Conservation (phyloP, 2,113 vertebrate genomes). For the Myocastor coypus region DNA sequence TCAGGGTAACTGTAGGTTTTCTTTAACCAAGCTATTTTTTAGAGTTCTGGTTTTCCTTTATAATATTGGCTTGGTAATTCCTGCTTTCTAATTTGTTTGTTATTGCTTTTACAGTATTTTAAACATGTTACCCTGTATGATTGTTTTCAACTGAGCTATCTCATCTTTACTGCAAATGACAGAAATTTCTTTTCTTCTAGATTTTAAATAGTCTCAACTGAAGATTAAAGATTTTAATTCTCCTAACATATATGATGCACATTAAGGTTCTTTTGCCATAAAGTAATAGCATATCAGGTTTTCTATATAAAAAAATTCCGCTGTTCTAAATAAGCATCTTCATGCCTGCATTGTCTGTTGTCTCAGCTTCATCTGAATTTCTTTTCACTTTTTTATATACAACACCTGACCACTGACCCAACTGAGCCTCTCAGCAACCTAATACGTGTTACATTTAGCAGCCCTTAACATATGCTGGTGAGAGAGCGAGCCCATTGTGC, state of each 20-base stretch:
- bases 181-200: conserved; percentile 28
- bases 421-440: conserved; percentile 11
- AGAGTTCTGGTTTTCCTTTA: not conserved
- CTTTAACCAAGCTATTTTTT: not conserved
- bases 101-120: not conserved
- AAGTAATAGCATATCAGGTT: not conserved
- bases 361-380: conserved; percentile 34
- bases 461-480: not conserved
- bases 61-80: not conserved
- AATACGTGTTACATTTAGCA: not conserved
- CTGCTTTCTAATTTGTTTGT: not conserved
- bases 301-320: not conserved
- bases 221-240: conserved; percentile 23
- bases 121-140: not conserved
- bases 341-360: not conserved
- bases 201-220: conserved; percentile 37
- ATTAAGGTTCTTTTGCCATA: not conserved
- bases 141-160: conserved; percentile 20
- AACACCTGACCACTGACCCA: conserved; percentile 58
- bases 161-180: conserved; percentile 20
- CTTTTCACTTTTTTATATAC: conserved; percentile 37
- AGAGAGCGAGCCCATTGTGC: not conserved
- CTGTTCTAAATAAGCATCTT: conserved; percentile 6
- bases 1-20: not conserved
- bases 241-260: not conserved